A percentile compares a stretch with the other conserved stretches of the same genome.
phyloP scores from a whole-genome alignment of 1,140 invertebrate species.

The Cheumatopsyche charites region DNA sequence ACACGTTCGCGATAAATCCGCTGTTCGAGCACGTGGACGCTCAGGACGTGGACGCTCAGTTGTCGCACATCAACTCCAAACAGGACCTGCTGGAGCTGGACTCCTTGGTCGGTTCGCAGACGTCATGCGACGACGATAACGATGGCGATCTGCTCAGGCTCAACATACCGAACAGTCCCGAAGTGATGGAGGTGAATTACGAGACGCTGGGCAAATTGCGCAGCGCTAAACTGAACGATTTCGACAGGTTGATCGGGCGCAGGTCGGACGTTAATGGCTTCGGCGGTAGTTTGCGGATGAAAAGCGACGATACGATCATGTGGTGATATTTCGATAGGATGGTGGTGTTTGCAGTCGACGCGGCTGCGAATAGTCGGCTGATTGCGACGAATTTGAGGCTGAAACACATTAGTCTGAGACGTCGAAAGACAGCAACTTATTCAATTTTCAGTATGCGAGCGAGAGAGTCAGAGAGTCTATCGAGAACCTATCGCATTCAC shows the following conservation, averaged over 20 bases:
- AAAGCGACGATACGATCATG: constrained; percentile 11
- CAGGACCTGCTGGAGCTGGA: constrained; percentile 2
- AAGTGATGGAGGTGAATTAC: constrained; percentile 59
- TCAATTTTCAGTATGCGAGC: no score
- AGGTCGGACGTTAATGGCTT: constrained; percentile 34
- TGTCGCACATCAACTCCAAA: not conserved
- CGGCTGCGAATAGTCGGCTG: no score
- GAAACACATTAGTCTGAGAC: no score
- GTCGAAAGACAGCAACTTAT: no score
- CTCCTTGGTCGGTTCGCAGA: not conserved
- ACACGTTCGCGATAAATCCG: constrained; percentile 71
- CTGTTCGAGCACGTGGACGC: constrained; percentile 51
- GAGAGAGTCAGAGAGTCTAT: no score
- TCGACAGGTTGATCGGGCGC: constrained; percentile 22
- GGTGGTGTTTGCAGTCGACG: not conserved
- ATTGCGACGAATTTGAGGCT: no score
- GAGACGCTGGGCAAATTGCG: constrained; percentile 58
- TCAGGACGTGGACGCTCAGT: not conserved
- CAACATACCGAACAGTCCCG: constrained; percentile 58
- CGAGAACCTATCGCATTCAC: no score
- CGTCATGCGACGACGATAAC: constrained; percentile 56
- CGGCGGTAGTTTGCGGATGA: constrained; percentile 43
- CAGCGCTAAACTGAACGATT: constrained; percentile 43
- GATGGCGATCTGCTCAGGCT: constrained; percentile 56
- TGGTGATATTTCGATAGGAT: constrained; percentile 11